Conservation (phyloP, 2,113 vertebrate genomes). For the Notarius lentiginosus region DNA sequence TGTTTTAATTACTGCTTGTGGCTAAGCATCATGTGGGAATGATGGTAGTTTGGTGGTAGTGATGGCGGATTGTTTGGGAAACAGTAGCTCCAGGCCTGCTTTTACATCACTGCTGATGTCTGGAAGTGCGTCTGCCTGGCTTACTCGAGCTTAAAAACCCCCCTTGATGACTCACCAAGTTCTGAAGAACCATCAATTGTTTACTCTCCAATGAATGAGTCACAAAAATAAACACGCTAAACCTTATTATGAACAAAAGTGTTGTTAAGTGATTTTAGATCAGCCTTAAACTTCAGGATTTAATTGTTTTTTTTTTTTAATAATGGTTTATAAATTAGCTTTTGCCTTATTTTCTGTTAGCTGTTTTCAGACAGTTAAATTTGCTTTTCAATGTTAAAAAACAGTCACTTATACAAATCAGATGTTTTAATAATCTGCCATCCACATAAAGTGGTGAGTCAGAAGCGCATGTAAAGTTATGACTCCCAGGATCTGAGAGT, state of each 20-base stretch:
- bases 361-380: neutral
- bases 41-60: neutral
- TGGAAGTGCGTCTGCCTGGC: neutral
- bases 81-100: neutral
- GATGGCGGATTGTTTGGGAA: slow-evolving; percentile 29
- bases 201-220: neutral
- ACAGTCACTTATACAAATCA: neutral
- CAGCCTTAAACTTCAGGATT: neutral
- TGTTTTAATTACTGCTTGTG: slow-evolving; percentile 1
- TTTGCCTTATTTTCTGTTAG: neutral
- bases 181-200: neutral
- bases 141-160: neutral
- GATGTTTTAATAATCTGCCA: neutral
- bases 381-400: neutral
- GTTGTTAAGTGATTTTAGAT: neutral
- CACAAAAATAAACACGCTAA: neutral
- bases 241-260: neutral
- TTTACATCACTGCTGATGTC: slow-evolving; percentile 3
- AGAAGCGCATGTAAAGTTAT: slow-evolving; percentile 29
- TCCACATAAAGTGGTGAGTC: slow-evolving; percentile 19
- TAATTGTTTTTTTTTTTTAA: neutral
- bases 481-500: slow-evolving; percentile 45
- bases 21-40: neutral
- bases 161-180: slow-evolving; percentile 27
- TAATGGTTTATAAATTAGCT: no score